Evolutionary conservation across 2,888 invertebrate species (phyloP).

Genomic region (Cephus nigrinus): DNA sequence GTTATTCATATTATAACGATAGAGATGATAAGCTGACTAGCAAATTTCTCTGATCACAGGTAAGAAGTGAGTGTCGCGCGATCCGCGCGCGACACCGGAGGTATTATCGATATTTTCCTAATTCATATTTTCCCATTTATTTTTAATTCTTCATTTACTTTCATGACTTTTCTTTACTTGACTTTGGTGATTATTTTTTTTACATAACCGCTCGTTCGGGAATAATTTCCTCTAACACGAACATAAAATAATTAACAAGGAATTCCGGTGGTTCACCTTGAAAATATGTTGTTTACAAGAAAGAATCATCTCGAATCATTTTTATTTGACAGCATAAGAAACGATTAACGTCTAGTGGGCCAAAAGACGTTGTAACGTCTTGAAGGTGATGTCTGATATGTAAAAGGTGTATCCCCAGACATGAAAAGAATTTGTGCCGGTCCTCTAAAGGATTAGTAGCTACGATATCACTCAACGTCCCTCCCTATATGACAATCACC

Average conservation of each 20-base stretch:
- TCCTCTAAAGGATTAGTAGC: not conserved
- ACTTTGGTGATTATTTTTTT: slow-evolving; percentile 1
- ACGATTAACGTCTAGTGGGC: not conserved
- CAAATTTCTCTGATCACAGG: slow-evolving; percentile 52
- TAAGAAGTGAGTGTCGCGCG: slow-evolving; percentile 33
- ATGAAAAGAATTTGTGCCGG: too few species aligned
- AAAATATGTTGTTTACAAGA: not conserved
- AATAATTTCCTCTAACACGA: not conserved
- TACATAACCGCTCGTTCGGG: not conserved
- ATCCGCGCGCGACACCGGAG: slow-evolving; percentile 31
- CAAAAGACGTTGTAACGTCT: too few species aligned
- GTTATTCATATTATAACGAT: not conserved
- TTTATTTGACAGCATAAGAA: not conserved
- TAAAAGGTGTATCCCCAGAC: too few species aligned
- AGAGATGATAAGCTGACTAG: slow-evolving; percentile 48
- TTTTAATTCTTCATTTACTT: not conserved
- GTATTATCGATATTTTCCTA: slow-evolving; percentile 25
- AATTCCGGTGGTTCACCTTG: not conserved
- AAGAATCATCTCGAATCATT: not conserved
- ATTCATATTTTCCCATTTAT: not conserved
- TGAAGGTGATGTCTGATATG: too few species aligned
- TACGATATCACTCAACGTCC: not conserved
- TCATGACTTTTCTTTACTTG: not conserved
- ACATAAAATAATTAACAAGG: not conserved
- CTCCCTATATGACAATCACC: not conserved